Conservation (phyloP, 2,888 invertebrate genomes). For the Zygothrica quintamaculata region DNA sequence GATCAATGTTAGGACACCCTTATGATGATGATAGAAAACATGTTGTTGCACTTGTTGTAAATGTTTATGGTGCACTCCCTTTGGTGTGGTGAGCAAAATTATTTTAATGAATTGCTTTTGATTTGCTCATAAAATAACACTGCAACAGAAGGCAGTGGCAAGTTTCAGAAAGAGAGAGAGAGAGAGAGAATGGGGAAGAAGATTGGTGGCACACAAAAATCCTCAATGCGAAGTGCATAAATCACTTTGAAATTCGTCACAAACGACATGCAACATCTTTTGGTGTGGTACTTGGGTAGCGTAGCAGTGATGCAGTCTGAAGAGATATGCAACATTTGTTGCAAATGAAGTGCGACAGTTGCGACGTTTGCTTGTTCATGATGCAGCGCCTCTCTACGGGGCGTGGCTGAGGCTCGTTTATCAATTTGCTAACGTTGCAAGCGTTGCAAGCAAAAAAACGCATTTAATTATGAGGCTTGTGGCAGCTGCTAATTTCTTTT, state of each 20-base stretch:
- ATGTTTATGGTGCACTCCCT: slow-evolving; percentile 28
- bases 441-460: background rate
- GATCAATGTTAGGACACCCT: background rate
- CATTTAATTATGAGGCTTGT: slow-evolving; percentile 32
- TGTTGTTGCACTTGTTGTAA: slow-evolving; percentile 17
- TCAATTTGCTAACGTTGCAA: slow-evolving; percentile 33
- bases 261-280: slow-evolving; percentile 34
- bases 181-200: slow-evolving; percentile 2
- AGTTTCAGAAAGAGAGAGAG: background rate
- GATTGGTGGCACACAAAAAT: slow-evolving; percentile 30
- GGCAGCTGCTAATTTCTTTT: slow-evolving; percentile 48
- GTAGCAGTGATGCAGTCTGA: background rate
- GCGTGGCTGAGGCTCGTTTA: slow-evolving; percentile 9
- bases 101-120: slow-evolving; percentile 55
- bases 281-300: no score
- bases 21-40: slow-evolving; percentile 15
- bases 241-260: slow-evolving; percentile 72
- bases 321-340: slow-evolving; percentile 71
- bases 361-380: slow-evolving; percentile 18
- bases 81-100: slow-evolving; percentile 4
- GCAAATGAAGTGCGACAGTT: slow-evolving; percentile 64
- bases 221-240: slow-evolving; percentile 55
- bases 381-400: slow-evolving; percentile 1
- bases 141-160: no score
- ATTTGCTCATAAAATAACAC: slow-evolving; percentile 63